phyloP scores from a whole-genome alignment of 2,797 vertebrate genomes.

The Sebastes minor region DNA sequence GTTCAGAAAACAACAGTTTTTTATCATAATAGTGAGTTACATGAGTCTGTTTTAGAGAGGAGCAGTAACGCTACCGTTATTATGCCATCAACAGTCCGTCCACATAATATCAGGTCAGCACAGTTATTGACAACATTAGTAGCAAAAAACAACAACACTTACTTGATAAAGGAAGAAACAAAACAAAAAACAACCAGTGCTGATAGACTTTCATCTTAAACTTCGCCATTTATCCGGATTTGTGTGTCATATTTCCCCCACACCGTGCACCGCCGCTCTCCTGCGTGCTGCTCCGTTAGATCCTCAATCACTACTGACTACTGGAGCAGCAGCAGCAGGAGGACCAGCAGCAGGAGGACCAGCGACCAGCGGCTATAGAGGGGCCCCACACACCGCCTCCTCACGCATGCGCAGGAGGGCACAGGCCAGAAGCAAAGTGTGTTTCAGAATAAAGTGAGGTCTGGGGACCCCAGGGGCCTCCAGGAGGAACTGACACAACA shows the following conservation, averaged over 20 bases:
- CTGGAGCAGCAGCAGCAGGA: no score
- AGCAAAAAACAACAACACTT: conserved; percentile 44
- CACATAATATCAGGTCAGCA: background rate
- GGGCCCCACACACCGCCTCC: background rate
- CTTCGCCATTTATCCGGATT: conserved; percentile 78
- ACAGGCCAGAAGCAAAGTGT: background rate
- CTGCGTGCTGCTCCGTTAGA: conserved; percentile 6
- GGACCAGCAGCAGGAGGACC: no score
- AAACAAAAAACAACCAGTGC: conserved; percentile 67
- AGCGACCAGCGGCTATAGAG: background rate
- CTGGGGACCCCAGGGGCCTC: conserved; percentile 31
- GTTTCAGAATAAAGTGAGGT: background rate
- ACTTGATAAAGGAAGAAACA: conserved; percentile 78
- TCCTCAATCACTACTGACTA: conserved; percentile 36
- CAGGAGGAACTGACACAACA: conserved; percentile 19
- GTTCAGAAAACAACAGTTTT: background rate
- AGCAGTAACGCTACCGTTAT: background rate
- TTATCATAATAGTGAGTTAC: background rate
- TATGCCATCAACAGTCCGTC: background rate
- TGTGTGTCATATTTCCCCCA: conserved; percentile 65
- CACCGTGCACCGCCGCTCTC: conserved; percentile 18
- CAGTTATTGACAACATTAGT: background rate
- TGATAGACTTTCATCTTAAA: conserved; percentile 73
- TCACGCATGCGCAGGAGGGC: conserved; percentile 65
- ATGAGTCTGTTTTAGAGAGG: background rate